A percentile compares a stretch with the other conserved stretches of the same genome.
These are phyloP conservation scores for Stictonetta naevosa DNA, from an alignment of 2,113 vertebrate species.

Conservation along the genomic window DNA sequence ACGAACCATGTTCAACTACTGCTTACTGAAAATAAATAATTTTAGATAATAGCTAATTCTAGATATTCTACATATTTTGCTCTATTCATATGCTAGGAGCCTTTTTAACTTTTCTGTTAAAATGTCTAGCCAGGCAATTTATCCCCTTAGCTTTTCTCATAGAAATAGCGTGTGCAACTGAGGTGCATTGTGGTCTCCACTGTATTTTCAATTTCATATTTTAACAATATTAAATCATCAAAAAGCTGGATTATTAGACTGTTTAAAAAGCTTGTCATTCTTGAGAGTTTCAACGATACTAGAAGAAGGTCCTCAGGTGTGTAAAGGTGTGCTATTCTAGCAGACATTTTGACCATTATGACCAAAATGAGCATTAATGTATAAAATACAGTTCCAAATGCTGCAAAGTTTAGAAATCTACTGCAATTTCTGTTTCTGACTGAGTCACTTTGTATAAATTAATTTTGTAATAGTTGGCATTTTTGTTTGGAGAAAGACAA, in stretches of 20 bases:
- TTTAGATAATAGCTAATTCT: not conserved
- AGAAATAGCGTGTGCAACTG: not conserved
- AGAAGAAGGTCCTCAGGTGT: not conserved
- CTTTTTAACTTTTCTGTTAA: not conserved
- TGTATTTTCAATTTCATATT: not conserved
- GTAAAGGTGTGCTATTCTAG: not conserved
- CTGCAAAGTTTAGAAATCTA: not conserved
- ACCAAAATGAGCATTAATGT: not conserved
- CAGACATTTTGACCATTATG: not conserved
- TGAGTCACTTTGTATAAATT: not conserved
- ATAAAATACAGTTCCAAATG: not conserved
- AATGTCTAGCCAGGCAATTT: not conserved
- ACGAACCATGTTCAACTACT: not conserved
- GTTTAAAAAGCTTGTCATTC: not conserved
- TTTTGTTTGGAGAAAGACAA: constrained; percentile 21
- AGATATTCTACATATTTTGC: not conserved
- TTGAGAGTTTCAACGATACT: not conserved
- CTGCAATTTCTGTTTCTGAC: not conserved
- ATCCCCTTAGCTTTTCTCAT: not conserved
- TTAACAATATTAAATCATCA: not conserved
- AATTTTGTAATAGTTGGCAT: not conserved
- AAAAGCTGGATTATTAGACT: not conserved
- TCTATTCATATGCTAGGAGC: not conserved
- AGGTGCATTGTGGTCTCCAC: not conserved
- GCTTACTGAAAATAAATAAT: not conserved